A percentile compares a stretch with the other conserved stretches of the same genome.
phyloP scores from a whole-genome alignment of 2,888 invertebrate species.

The Melanostoma scalare region DNA sequence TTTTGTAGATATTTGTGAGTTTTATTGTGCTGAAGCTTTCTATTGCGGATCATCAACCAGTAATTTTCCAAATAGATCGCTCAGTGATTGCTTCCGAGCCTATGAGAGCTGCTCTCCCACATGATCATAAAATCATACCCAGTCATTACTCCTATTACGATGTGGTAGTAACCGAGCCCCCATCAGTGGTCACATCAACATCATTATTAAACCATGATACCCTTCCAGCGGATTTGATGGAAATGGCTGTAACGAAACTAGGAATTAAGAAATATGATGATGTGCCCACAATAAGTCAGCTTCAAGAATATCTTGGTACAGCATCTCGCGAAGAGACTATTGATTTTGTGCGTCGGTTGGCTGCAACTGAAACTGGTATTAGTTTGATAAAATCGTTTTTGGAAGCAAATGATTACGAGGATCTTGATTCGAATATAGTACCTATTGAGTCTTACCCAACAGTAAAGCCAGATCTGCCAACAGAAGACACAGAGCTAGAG shows the following conservation, averaged over 20 bases:
- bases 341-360: slow-evolving; percentile 76
- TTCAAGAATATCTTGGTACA: slow-evolving; percentile 78
- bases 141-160: slow-evolving; percentile 36
- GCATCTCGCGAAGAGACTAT: slow-evolving; percentile 76
- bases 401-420: slow-evolving; percentile 76
- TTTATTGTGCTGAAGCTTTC: slow-evolving; percentile 15
- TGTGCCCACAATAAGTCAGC: slow-evolving; percentile 77
- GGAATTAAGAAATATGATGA: slow-evolving; percentile 76
- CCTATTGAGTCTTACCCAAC: slow-evolving; percentile 19
- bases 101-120: slow-evolving; percentile 36
- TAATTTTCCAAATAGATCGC: slow-evolving; percentile 50
- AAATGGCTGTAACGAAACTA: slow-evolving; percentile 77
- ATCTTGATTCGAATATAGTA: slow-evolving; percentile 26
- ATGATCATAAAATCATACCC: slow-evolving; percentile 20
- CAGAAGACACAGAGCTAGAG: slow-evolving; percentile 50
- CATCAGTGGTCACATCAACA: slow-evolving; percentile 2
- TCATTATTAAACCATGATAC: slow-evolving; percentile 61
- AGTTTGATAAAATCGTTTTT: slow-evolving; percentile 78
- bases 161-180: neutral
- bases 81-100: slow-evolving; percentile 43
- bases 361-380: slow-evolving; percentile 77
- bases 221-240: slow-evolving; percentile 78
- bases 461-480: slow-evolving; percentile 17
- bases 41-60: slow-evolving; percentile 12
- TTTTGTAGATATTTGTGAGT: slow-evolving; percentile 29